Conservation (phyloP, 2,797 vertebrate species). For the Malurus splendens region DNA sequence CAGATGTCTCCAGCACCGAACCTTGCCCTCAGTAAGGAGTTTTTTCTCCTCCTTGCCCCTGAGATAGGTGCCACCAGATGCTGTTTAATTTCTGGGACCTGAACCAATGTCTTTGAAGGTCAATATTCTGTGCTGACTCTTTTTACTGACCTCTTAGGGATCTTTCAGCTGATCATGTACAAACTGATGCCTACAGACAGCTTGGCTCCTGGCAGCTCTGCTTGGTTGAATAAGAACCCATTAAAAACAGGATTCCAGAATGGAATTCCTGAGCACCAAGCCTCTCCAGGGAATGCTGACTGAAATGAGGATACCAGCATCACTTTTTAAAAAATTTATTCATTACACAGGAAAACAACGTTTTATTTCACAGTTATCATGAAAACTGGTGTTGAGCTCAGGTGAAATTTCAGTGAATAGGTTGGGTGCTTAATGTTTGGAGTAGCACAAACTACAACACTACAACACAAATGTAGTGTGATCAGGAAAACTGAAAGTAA, state of each 20-base stretch:
- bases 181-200: not conserved
- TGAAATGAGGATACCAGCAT: not conserved
- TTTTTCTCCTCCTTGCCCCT: not conserved
- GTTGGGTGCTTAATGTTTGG: not conserved
- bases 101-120: not conserved
- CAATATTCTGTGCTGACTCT: not conserved
- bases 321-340: not conserved
- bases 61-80: not conserved
- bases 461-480: not conserved
- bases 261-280: not conserved
- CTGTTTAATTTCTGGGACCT: not conserved
- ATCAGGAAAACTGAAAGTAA: not conserved
- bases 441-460: not conserved
- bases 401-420: not conserved
- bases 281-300: not conserved
- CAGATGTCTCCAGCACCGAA: not conserved
- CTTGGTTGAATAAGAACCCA: not conserved
- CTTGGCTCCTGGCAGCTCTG: not conserved
- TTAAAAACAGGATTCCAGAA: not conserved
- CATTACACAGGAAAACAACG: not conserved
- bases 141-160: not conserved
- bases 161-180: not conserved
- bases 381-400: not conserved
- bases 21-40: not conserved
- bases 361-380: not conserved